A percentile compares a stretch with the other conserved stretches of the same genome.
Evolutionary conservation across 2,797 vertebrate genomes (phyloP).

Genomic region (Sebastes matsubarae): DNA sequence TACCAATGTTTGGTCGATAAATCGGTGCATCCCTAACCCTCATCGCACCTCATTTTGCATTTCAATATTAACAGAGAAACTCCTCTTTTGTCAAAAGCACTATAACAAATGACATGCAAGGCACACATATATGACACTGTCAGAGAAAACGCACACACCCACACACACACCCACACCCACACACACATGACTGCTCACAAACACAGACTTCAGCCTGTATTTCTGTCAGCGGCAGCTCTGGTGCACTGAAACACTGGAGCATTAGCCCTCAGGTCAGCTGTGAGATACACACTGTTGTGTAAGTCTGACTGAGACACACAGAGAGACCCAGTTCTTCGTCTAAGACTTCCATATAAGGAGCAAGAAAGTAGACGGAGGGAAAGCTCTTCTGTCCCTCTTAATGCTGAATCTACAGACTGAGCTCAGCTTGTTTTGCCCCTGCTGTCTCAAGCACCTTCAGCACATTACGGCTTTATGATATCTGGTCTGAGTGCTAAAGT

Average conservation of each 20-base stretch:
- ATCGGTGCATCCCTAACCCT: neutral
- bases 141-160: neutral
- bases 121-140: neutral
- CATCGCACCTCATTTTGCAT: neutral
- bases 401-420: constrained; percentile 42
- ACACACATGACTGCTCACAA: neutral
- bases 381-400: constrained; percentile 25
- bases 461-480: neutral
- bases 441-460: constrained; percentile 25
- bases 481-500: neutral
- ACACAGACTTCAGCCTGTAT: constrained; percentile 37
- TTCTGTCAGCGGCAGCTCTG: constrained; percentile 39
- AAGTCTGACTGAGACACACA: constrained; percentile 54
- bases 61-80: neutral
- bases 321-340: constrained; percentile 54
- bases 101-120: neutral
- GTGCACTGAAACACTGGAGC: constrained; percentile 43
- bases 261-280: constrained; percentile 54
- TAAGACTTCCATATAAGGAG: constrained; percentile 60
- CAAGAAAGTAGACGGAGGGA: constrained; percentile 20
- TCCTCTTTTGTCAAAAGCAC: neutral
- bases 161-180: no score
- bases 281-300: constrained; percentile 56
- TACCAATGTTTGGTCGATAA: no score
- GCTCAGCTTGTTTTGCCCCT: constrained; percentile 19